Evolutionary conservation across 2,888 invertebrate species (phyloP), one percentile per base, ranked within the genome.

Genomic region (Andrena camellia): DNA sequence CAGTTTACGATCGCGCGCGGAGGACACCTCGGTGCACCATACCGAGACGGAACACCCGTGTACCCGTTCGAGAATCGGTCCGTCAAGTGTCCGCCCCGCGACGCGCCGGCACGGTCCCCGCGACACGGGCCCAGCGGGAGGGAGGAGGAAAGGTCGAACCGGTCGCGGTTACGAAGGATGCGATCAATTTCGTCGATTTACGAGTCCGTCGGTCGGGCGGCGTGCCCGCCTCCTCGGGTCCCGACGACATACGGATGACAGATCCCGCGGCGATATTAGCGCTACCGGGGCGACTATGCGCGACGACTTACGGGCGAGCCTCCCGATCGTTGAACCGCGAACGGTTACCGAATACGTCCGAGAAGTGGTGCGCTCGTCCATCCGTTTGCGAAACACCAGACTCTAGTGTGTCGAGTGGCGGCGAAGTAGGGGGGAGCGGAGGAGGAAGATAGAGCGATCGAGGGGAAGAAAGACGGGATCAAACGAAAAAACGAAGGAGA

Each of bases 311-410:
- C 33, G 33, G 33, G 63, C 29, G 31, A 33, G 42, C n/a, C 26
- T 68, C 13, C 31, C 74, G 81, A 81, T 52, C 82, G 69, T 81
- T 81, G 81, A 81, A 81, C 81, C 74, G 81, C 68, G 81, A 66
- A 81, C 75, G 75, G 68, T 73, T 67, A 64, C 68, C 75, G 73
- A 74, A 81, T 54, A 74, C 73, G 73, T 69, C 52, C 68, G 54
- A 17, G 31, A 71, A 67, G 62, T 20, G 35, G 80, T 33, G 66
- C 23, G 20, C 35, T 57, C 4, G 66, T 79, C 33, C 64, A 31
- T 54, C 23, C 48, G 57, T 64, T 80, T 23, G 57, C 52, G 69
- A 70, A 29, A 81, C 35, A 48, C 66, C 50, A 42, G 35, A 62
- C 67, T 67, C 23, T 31, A 26, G 20, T 23, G 72, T 23, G 64